Evolutionary conservation across 2,888 invertebrate genomes (phyloP).

Genomic region (Iphiclides podalirius): DNA sequence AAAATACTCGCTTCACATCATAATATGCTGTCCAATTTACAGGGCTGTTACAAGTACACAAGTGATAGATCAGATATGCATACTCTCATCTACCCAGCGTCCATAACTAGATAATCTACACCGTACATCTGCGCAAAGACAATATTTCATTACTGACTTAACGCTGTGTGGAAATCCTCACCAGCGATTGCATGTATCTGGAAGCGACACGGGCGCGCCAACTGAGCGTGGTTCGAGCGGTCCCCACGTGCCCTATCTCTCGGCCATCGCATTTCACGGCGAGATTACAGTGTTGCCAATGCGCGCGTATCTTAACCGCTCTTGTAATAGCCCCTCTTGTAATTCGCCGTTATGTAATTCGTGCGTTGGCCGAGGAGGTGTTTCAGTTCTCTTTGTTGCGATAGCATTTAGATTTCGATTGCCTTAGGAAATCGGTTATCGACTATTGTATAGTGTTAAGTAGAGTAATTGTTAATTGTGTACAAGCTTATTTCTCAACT

Average conservation of each 20-base stretch:
- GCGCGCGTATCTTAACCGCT: slow-evolving; percentile 23
- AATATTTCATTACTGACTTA: too few relatives aligned
- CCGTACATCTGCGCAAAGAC: too few relatives aligned
- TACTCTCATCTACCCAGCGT: too few relatives aligned
- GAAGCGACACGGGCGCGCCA: neutral
- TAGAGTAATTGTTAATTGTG: too few relatives aligned
- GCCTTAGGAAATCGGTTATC: neutral
- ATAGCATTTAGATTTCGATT: neutral
- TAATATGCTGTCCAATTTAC: too few relatives aligned
- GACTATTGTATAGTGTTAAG: too few relatives aligned
- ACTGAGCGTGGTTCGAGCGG: slow-evolving; percentile 6
- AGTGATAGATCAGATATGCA: too few relatives aligned
- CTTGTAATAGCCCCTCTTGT: slow-evolving; percentile 20
- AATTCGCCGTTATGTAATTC: slow-evolving; percentile 14
- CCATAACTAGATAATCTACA: too few relatives aligned
- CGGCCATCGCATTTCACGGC: slow-evolving; percentile 20
- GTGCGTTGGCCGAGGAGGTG: neutral
- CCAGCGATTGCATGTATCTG: neutral
- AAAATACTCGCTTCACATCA: too few relatives aligned
- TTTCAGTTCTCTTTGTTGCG: neutral
- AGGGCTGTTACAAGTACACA: too few relatives aligned
- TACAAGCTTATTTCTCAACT: too few relatives aligned
- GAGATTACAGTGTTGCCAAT: slow-evolving; percentile 25
- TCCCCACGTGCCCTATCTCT: slow-evolving; percentile 24
- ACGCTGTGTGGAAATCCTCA: neutral